Evolutionary conservation across 2,113 vertebrate genomes (phyloP).

Genomic region (Phodopus roborovskii): DNA sequence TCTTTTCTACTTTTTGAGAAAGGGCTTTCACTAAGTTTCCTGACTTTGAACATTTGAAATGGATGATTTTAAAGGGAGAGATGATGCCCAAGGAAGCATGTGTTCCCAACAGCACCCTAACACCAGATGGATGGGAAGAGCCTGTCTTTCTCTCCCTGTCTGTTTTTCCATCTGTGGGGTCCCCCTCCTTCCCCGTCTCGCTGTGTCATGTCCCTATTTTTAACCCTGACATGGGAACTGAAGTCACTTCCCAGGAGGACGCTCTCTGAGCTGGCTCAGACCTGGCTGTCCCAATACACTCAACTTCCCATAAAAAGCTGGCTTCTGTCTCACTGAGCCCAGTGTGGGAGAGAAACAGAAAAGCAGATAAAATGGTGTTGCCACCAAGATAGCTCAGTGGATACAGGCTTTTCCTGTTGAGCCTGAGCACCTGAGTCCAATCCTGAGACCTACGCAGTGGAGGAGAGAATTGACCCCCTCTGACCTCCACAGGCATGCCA

Average conservation of each 20-base stretch:
- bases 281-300: not conserved
- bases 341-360: not conserved
- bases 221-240: constrained; percentile 15
- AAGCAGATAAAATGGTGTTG: not conserved
- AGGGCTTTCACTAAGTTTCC: not conserved
- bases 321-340: not conserved
- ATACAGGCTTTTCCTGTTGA: not conserved
- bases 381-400: not conserved
- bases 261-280: not conserved
- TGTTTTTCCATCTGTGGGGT: not conserved
- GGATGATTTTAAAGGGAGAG: not conserved
- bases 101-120: not conserved
- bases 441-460: not conserved
- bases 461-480: not conserved
- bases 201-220: constrained; percentile 39
- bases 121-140: not conserved
- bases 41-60: too few species aligned
- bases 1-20: not conserved
- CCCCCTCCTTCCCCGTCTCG: not conserved
- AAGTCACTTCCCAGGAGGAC: not conserved
- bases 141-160: not conserved
- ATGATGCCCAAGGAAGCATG: fast-evolving
- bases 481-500: not conserved
- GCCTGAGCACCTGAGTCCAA: not conserved
- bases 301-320: not conserved